These are phyloP conservation scores for Epinephelus malabaricus DNA, from an alignment of 2,797 vertebrate genomes.

Conservation along the genomic window DNA sequence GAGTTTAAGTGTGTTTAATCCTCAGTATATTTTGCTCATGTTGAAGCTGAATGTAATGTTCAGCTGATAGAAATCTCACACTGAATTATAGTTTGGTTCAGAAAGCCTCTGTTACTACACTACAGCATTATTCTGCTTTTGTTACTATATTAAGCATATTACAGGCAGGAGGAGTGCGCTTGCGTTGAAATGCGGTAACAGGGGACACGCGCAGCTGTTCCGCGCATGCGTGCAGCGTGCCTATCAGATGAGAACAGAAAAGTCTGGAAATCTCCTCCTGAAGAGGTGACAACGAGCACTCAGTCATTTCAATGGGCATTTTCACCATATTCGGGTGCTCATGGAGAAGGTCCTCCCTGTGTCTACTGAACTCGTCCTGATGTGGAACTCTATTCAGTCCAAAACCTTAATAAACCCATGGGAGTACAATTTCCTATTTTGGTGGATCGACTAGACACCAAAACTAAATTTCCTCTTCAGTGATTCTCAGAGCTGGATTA, in stretches of 20 bases:
- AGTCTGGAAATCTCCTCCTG: constrained; percentile 49
- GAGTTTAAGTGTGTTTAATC: neutral
- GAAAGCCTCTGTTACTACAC: constrained; percentile 63
- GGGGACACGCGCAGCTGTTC: neutral
- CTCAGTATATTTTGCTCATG: neutral
- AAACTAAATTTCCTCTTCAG: constrained; percentile 69
- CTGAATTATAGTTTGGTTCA: neutral
- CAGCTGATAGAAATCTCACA: neutral
- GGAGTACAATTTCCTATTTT: constrained; percentile 77
- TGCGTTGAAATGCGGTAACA: constrained; percentile 84
- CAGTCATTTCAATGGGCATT: constrained; percentile 44
- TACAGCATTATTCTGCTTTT: constrained; percentile 65
- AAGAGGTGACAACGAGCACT: constrained; percentile 18
- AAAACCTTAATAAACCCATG: constrained; percentile 68
- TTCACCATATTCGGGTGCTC: constrained; percentile 36
- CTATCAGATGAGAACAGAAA: constrained; percentile 68
- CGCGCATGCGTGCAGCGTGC: constrained; percentile 69
- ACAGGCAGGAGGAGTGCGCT: constrained; percentile 57
- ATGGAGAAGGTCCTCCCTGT: constrained; percentile 58
- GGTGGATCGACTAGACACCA: constrained; percentile 77
- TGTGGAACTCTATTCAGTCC: constrained; percentile 69
- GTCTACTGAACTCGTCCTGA: constrained; percentile 58
- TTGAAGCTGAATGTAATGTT: neutral
- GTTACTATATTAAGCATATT: constrained; percentile 77
- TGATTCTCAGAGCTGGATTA: constrained; percentile 77